These are phyloP conservation scores for Sebastes matsubarae DNA, from an alignment of 2,797 vertebrate genomes.

Conservation along the genomic window DNA sequence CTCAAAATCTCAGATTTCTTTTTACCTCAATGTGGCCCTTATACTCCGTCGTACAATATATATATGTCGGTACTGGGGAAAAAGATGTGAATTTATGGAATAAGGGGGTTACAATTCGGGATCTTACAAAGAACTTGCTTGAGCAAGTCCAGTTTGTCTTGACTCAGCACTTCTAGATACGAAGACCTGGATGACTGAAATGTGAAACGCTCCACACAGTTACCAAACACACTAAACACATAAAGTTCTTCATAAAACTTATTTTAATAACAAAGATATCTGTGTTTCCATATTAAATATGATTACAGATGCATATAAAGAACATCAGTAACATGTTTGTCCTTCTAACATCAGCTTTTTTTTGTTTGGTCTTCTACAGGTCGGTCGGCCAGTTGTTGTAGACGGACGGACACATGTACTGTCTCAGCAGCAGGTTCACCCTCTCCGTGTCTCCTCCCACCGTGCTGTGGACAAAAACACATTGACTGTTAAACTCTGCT, in stretches of 20 bases:
- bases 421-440: slow-evolving; percentile 76
- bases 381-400: slow-evolving; percentile 69
- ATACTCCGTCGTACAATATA: no score
- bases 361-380: slow-evolving; percentile 42
- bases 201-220: not conserved
- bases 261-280: slow-evolving; percentile 57
- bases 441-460: slow-evolving; percentile 70
- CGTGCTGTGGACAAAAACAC: slow-evolving; percentile 59
- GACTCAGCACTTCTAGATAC: not conserved
- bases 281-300: slow-evolving; percentile 34
- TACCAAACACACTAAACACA: not conserved
- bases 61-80: not conserved
- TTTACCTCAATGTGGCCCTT: no score
- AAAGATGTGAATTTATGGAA: not conserved
- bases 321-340: slow-evolving; percentile 1
- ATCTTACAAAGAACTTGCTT: not conserved
- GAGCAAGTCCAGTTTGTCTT: not conserved
- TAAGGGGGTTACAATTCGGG: not conserved
- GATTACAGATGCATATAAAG: slow-evolving; percentile 14
- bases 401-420: slow-evolving; percentile 80
- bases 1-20: no score
- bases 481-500: not conserved
- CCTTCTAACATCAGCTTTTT: not conserved
- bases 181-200: not conserved
- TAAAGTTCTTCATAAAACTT: slow-evolving; percentile 25